phyloP scores from a whole-genome alignment of 2,797 vertebrate species.

The Philypnodon macrostomus region DNA sequence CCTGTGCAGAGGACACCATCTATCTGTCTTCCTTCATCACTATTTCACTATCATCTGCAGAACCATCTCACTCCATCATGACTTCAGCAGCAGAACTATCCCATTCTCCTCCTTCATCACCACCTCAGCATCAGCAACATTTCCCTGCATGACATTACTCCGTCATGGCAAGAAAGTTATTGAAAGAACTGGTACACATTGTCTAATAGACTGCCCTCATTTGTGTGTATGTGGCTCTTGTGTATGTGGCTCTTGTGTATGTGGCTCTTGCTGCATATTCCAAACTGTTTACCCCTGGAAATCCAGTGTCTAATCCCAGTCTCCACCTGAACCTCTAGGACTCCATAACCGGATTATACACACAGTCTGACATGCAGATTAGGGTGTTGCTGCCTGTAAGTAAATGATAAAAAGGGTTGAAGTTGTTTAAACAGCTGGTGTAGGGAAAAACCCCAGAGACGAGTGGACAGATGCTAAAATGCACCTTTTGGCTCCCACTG shows the following conservation, averaged over 20 bases:
- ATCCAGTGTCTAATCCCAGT: conserved; percentile 34
- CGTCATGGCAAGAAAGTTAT: too few species aligned
- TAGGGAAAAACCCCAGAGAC: conserved; percentile 6
- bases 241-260: conserved; percentile 1
- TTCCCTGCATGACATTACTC: too few species aligned
- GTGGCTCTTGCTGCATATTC: conserved; percentile 1
- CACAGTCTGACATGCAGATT: conserved; percentile 16
- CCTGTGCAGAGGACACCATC: too few species aligned
- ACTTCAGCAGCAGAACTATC: too few species aligned
- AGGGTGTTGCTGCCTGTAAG: conserved; percentile 27
- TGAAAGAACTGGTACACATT: too few species aligned
- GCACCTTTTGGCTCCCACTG: conserved; percentile 34
- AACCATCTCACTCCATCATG: too few species aligned
- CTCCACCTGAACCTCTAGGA: conserved; percentile 16
- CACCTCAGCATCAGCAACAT: too few species aligned
- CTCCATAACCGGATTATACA: conserved; percentile 39
- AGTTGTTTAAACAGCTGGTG: conserved; percentile 4
- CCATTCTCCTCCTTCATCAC: too few species aligned
- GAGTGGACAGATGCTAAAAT: conserved; percentile 22
- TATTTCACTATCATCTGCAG: too few species aligned
- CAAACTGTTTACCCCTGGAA: conserved; percentile 3
- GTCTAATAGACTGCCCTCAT: background rate
- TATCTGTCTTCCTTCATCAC: too few species aligned
- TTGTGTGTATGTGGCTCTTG: background rate
- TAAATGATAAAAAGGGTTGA: conserved; percentile 33